Conservation (phyloP, 1,140 invertebrate species). For the Eriosoma lanigerum region DNA sequence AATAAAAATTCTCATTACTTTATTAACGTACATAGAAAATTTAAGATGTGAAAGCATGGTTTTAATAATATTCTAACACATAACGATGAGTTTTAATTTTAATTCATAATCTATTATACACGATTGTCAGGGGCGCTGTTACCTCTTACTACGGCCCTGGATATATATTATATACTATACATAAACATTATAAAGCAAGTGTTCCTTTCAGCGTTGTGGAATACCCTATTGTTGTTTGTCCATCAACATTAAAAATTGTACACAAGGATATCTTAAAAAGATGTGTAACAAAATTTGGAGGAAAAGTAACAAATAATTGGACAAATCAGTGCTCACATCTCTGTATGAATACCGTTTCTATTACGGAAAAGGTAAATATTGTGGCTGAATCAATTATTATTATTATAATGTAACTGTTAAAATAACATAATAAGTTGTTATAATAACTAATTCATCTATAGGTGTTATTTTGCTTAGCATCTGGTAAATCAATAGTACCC, state of each 20-base stretch:
- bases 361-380: slow-evolving; percentile 46
- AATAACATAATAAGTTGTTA: not conserved
- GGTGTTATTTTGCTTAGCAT: slow-evolving; percentile 28
- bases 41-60: no score
- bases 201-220: slow-evolving; percentile 12
- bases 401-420: not conserved
- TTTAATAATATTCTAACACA: no score
- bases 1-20: no score
- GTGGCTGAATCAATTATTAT: not conserved
- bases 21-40: no score
- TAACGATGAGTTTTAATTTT: no score
- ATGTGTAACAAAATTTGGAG: not conserved
- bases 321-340: slow-evolving; percentile 33
- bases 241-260: slow-evolving; percentile 19
- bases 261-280: slow-evolving; percentile 4
- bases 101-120: no score
- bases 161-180: no score
- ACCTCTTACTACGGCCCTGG: no score
- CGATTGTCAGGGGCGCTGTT: no score
- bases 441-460: not conserved
- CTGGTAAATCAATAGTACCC: slow-evolving; percentile 42
- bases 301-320: slow-evolving; percentile 11
- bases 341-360: slow-evolving; percentile 33
- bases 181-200: no score
- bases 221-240: slow-evolving; percentile 36